Evolutionary conservation across 2,888 invertebrate species (phyloP).

Genomic region (Gonocerus acuteangulatus): DNA sequence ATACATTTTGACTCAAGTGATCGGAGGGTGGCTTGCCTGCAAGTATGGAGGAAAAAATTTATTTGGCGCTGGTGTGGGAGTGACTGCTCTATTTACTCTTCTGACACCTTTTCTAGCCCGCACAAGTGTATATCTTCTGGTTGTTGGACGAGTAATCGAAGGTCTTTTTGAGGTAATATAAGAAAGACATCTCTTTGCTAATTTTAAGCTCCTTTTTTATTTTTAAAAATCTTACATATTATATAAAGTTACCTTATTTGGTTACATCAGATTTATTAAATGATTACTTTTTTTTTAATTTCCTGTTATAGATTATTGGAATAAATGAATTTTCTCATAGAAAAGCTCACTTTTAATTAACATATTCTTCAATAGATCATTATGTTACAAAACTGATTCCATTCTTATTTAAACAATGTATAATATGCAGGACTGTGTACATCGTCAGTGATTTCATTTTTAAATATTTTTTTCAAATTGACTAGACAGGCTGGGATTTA

Average conservation of each 20-base stretch:
- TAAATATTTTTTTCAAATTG: too few relatives aligned
- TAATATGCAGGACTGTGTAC: too few relatives aligned
- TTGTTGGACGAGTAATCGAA: slow-evolving; percentile 44
- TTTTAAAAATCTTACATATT: neutral
- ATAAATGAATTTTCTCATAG: neutral
- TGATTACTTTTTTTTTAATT: neutral
- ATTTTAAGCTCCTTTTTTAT: too few relatives aligned
- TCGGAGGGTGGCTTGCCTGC: slow-evolving; percentile 47
- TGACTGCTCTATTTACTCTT: slow-evolving; percentile 45
- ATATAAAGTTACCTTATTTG: neutral
- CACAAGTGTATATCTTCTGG: slow-evolving; percentile 42
- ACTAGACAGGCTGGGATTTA: too few relatives aligned
- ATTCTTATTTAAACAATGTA: too few relatives aligned
- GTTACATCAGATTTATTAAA: neutral
- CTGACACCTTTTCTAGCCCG: slow-evolving; percentile 45
- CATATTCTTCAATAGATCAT: too few relatives aligned
- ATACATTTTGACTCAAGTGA: slow-evolving; percentile 46
- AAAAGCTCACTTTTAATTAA: neutral
- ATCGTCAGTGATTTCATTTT: too few relatives aligned
- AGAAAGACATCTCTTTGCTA: too few relatives aligned
- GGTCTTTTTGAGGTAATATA: slow-evolving; percentile 47
- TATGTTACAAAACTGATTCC: too few relatives aligned
- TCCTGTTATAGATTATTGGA: neutral
- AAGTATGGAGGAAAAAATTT: slow-evolving; percentile 48
- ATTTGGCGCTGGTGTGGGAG: slow-evolving; percentile 43